Conservation (phyloP, 2,797 vertebrate species). For the Cynodonichthys magdalenae region DNA sequence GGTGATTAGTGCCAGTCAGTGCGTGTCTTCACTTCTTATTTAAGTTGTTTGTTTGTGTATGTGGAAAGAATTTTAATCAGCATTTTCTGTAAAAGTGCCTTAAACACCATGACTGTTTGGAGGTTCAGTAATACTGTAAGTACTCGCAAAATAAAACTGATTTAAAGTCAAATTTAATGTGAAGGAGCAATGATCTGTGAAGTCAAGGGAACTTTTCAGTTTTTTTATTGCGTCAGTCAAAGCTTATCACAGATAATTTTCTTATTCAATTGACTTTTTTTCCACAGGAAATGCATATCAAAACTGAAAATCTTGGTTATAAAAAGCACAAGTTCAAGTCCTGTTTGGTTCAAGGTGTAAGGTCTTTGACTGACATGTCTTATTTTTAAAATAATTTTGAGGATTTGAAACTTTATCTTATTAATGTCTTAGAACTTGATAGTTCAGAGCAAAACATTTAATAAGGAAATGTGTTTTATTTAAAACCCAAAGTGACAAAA, state of each 20-base stretch:
- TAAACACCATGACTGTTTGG: neutral
- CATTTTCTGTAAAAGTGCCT: constrained; percentile 20
- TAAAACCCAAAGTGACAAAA: no score
- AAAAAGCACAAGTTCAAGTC: neutral
- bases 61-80: constrained; percentile 18
- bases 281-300: neutral
- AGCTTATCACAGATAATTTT: neutral
- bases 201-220: neutral
- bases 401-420: neutral
- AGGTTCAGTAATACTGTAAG: constrained; percentile 20
- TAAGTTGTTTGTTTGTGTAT: constrained; percentile 19
- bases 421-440: no score
- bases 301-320: neutral
- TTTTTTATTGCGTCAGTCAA: neutral
- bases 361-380: neutral
- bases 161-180: constrained; percentile 7
- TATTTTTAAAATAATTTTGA: no score
- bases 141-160: neutral
- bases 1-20: constrained; percentile 44
- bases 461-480: no score
- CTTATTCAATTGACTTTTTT: neutral
- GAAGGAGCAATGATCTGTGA: neutral
- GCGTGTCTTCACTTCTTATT: constrained; percentile 37
- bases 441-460: no score
- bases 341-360: neutral